Conservation (phyloP, 2,888 invertebrate genomes). For the Chromoteleia sp. region DNA sequence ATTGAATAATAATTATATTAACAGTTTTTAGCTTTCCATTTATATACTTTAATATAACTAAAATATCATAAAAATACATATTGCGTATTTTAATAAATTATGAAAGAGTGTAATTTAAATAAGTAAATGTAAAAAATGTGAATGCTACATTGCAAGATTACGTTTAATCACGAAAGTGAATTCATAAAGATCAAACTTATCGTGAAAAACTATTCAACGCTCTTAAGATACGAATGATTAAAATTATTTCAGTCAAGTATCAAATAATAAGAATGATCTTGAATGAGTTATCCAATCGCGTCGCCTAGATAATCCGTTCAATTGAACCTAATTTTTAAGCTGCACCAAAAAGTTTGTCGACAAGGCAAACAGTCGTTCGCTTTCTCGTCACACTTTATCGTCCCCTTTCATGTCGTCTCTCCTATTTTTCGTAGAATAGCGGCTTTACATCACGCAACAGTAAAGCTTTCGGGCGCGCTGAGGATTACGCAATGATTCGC, state of each 20-base stretch:
- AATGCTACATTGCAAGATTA: too few species aligned
- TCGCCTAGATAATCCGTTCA: neutral
- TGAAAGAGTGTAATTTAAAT: too few species aligned
- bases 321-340: neutral
- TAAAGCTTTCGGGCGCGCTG: constrained; percentile 70
- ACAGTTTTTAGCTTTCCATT: too few species aligned
- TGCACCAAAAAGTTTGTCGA: neutral
- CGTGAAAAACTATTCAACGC: too few species aligned
- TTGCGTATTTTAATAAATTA: too few species aligned
- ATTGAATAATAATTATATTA: too few species aligned
- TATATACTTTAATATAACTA: too few species aligned
- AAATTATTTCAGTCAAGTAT: neutral
- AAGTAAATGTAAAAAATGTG: too few species aligned
- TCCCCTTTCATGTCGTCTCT: constrained; percentile 19
- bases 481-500: constrained; percentile 72
- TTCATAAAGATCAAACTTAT: too few species aligned
- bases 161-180: too few species aligned
- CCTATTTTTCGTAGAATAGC: constrained; percentile 55
- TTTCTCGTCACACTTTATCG: constrained; percentile 45
- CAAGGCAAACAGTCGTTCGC: constrained; percentile 15
- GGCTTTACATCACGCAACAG: constrained; percentile 67
- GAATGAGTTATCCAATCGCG: neutral
- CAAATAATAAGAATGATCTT: neutral
- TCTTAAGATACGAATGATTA: too few species aligned
- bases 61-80: too few species aligned